These are phyloP conservation scores for Neostethus bicornis DNA, from an alignment of 2,797 vertebrate genomes.

Conservation along the genomic window DNA sequence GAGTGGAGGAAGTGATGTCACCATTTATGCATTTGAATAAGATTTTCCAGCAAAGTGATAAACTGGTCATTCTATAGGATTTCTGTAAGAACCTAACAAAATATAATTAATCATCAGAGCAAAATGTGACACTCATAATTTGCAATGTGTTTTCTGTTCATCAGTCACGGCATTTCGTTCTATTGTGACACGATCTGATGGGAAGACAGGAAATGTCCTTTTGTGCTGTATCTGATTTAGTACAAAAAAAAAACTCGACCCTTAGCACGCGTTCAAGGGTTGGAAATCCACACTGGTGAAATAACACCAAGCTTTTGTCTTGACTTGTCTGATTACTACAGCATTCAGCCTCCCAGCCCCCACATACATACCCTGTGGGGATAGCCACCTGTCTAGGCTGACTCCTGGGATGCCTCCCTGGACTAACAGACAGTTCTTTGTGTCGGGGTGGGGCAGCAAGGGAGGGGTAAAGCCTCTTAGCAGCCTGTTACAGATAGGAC, in stretches of 20 bases:
- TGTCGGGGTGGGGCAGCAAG: conserved; percentile 31
- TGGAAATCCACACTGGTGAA: conserved; percentile 56
- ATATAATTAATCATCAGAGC: too few relatives aligned
- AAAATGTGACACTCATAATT: too few relatives aligned
- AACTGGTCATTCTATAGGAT: too few relatives aligned
- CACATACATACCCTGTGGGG: conserved; percentile 69
- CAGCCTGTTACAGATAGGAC: conserved; percentile 69
- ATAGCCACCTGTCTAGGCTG: conserved; percentile 78
- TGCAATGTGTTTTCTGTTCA: background rate
- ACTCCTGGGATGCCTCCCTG: conserved; percentile 63
- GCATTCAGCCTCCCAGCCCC: conserved; percentile 63
- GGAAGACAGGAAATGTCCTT: background rate
- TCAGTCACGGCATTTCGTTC: background rate
- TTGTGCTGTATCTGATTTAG: background rate
- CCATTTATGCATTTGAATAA: background rate
- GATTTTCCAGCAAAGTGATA: too few relatives aligned
- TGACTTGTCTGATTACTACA: conserved; percentile 68
- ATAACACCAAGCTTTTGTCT: conserved; percentile 68
- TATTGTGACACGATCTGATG: background rate
- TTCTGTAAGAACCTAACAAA: too few relatives aligned
- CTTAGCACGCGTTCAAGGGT: conserved; percentile 34
- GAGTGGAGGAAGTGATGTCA: background rate
- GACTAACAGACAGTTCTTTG: conserved; percentile 74
- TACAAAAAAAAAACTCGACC: background rate
- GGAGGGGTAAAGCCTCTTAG: conserved; percentile 67